Conservation (phyloP, 2,113 vertebrate species). For the Archocentrus centrarchus region DNA sequence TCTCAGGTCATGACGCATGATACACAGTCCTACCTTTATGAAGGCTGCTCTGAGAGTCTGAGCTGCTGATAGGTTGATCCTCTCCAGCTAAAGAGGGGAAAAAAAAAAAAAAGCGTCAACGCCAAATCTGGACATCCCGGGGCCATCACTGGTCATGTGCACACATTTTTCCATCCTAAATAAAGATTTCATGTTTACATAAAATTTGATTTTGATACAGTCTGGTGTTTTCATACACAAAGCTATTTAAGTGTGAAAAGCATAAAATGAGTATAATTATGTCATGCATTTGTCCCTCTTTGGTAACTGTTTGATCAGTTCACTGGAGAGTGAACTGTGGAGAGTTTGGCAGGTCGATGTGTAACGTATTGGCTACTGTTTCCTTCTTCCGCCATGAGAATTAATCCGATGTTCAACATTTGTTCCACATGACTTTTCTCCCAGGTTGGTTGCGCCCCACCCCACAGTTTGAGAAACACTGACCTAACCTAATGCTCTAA, state of each 20-base stretch:
- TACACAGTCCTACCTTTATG: constrained; percentile 88
- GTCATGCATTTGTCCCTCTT: background rate
- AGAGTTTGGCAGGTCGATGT: too few relatives aligned
- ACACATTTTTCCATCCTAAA: background rate
- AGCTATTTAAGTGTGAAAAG: background rate
- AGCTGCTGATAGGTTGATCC: constrained; percentile 97
- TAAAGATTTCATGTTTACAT: background rate
- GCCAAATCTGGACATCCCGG: background rate
- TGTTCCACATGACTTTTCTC: too few relatives aligned
- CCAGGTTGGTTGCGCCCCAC: too few relatives aligned
- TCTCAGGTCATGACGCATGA: background rate
- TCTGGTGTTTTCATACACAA: background rate
- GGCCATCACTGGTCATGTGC: background rate
- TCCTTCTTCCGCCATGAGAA: too few relatives aligned
- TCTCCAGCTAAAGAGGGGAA: constrained; percentile 86
- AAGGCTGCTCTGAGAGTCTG: constrained; percentile 98
- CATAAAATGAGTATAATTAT: background rate
- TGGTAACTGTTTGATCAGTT: background rate
- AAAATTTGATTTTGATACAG: background rate
- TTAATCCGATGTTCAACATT: too few relatives aligned
- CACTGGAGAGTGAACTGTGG: background rate
- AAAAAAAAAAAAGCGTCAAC: background rate
- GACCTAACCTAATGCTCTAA: too few relatives aligned
- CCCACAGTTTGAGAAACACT: too few relatives aligned
- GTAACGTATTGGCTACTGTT: too few relatives aligned